Evolutionary conservation across 2,113 vertebrate species (phyloP).

Genomic region (Amblyopsis rosae): DNA sequence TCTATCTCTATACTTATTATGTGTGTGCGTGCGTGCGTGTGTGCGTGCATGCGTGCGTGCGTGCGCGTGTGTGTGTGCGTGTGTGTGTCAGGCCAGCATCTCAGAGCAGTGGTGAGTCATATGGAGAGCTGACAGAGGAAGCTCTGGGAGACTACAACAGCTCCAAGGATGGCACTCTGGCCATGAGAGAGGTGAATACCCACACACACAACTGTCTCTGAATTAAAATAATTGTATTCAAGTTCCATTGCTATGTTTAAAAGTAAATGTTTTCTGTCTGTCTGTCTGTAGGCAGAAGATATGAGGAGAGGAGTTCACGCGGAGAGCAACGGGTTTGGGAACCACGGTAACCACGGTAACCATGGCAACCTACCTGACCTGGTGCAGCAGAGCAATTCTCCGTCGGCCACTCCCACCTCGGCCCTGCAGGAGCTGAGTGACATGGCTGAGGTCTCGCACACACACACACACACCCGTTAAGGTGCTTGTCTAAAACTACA

Average conservation of each 20-base stretch:
- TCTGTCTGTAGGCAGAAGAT: conserved; percentile 78
- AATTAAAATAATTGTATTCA: too few relatives aligned
- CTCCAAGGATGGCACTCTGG: conserved; percentile 91
- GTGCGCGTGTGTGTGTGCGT: conserved; percentile 22
- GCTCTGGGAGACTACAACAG: conserved; percentile 85
- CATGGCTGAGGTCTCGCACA: conserved; percentile 84
- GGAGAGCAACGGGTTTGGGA: conserved; percentile 95
- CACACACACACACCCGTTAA: conserved; percentile 3
- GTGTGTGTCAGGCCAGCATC: conserved; percentile 82
- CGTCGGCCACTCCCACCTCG: conserved; percentile 86
- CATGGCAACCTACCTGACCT: conserved; percentile 95
- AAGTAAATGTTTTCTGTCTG: background rate
- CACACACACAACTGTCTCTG: conserved; percentile 11
- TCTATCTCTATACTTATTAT: background rate
- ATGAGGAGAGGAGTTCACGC: conserved; percentile 86
- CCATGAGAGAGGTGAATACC: conserved; percentile 88
- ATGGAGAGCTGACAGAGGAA: conserved; percentile 82
- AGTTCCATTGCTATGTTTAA: background rate
- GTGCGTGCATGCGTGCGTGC: conserved; percentile 2
- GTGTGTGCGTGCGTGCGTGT: conserved; percentile 22
- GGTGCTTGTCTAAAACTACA: background rate
- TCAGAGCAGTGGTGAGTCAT: conserved; percentile 82
- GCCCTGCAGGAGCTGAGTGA: conserved; percentile 87
- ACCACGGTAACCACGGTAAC: conserved; percentile 91
- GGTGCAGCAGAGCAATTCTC: conserved; percentile 94